phyloP scores from a whole-genome alignment of 2,113 vertebrate genomes.

The Amphiprion percula region DNA sequence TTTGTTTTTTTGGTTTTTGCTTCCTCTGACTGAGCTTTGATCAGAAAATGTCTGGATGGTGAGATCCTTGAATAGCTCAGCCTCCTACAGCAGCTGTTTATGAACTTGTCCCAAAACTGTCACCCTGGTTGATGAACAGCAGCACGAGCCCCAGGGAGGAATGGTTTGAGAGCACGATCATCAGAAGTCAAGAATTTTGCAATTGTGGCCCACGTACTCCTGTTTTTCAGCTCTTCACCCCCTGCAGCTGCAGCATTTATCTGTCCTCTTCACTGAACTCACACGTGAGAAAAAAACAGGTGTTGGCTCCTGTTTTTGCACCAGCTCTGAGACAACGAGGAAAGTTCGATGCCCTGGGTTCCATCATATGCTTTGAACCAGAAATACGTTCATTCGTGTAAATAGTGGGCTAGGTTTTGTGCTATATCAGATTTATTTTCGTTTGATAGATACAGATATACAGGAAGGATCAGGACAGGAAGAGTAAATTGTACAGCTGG shows the following conservation, averaged over 20 bases:
- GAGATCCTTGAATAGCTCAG: slow-evolving; percentile 57
- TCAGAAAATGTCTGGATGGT: slow-evolving; percentile 62
- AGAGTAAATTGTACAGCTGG: not conserved
- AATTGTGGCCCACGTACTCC: slow-evolving; percentile 6
- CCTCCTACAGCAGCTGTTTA: slow-evolving; percentile 58
- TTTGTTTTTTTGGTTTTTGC: not conserved
- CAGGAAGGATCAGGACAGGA: not conserved
- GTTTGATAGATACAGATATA: slow-evolving; percentile 5
- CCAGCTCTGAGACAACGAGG: slow-evolving; percentile 26
- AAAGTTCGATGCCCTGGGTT: slow-evolving; percentile 14
- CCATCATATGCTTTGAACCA: not conserved
- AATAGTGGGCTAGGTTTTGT: not conserved
- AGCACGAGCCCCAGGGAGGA: slow-evolving; percentile 25
- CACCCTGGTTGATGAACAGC: slow-evolving; percentile 61
- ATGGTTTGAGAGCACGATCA: slow-evolving; percentile 26
- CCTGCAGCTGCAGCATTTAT: slow-evolving; percentile 19
- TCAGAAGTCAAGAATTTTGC: slow-evolving; percentile 28
- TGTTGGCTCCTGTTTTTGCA: slow-evolving; percentile 44
- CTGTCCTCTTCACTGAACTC: slow-evolving; percentile 20
- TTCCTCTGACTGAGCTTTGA: slow-evolving; percentile 66
- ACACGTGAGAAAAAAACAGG: slow-evolving; percentile 12
- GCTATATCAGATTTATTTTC: not conserved
- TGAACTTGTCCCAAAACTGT: slow-evolving; percentile 74
- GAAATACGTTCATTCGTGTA: not conserved
- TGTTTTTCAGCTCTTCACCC: not conserved